Base-by-base conservation (phyloP, 2,888 invertebrate species). In the Hydrotaea diabolus region DNA sequence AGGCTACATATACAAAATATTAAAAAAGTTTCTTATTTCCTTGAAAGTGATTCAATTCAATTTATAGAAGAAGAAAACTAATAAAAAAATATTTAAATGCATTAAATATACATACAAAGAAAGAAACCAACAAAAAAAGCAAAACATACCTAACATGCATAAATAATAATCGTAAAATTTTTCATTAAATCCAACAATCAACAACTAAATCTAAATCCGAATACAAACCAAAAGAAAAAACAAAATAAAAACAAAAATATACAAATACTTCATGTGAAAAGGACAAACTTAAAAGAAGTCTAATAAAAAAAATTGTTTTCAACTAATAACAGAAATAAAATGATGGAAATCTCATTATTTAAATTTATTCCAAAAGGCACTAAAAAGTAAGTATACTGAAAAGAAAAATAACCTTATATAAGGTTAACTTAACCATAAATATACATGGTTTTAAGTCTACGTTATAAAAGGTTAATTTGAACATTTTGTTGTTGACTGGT, bases 301-400 rank as follows among this genome's bases (percentile, higher is more conserved):
- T 59, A 77, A 26, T 72, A 66, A 80, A 49, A 43, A 77, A 79
- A 64, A 85, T 79, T 81, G 81, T 85, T 85, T 83, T 85, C 81
- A 85, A 79, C 79, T 85, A 76, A 85, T 84, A 69, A 69, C 69
- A 57, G 80, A 78, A 81, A 81, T 15, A 46, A 39, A 72, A 64
- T 23, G 15, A 1, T 8, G n/a, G 3, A 2, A 7, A 36, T 59
- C 71, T 78, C 77, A 26, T 80, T 9, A 7, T 75, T 72, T 15
- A 26, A 21, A 43, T 7, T 17, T 15, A 4, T 13, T 13, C 19
- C 21, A 2, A 66, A 0, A 64, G 17, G 17, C n/a, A 53, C 1
- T n/a, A 46, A 17, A 53, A n/a, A n/a, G n/a, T n/a, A n/a, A n/a
- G n/a, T n/a, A n/a, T n/a, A n/a, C n/a, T n/a, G n/a, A n/a, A n/a